Conservation (phyloP, 2,113 vertebrate species). For the Cardinalis cardinalis region DNA sequence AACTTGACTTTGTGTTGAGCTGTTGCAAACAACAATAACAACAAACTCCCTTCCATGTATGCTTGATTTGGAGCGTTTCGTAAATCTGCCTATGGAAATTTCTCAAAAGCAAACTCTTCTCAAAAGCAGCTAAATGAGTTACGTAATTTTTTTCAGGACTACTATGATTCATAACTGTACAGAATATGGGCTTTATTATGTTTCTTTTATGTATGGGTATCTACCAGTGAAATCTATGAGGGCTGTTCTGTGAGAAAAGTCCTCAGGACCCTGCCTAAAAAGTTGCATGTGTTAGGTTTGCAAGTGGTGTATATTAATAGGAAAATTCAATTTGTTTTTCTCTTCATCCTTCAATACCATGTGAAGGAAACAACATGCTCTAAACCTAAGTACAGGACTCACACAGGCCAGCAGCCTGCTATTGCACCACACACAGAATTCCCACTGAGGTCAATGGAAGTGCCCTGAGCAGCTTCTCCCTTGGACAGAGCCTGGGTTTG, state of each 20-base stretch:
- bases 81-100: background rate
- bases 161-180: background rate
- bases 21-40: background rate
- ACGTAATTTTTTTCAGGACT: background rate
- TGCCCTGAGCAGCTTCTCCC: background rate
- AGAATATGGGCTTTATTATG: conserved; percentile 5
- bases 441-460: conserved; percentile 41
- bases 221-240: conserved; percentile 2
- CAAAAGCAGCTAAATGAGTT: background rate
- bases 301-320: conserved; percentile 17
- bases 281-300: background rate
- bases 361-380: conserved; percentile 18
- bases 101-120: background rate
- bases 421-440: conserved; percentile 41
- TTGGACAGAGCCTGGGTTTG: background rate
- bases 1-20: background rate
- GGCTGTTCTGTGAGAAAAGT: conserved; percentile 4
- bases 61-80: background rate
- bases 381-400: conserved; percentile 20
- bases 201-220: background rate
- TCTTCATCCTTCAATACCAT: conserved; percentile 15
- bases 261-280: background rate
- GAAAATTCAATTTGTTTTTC: conserved; percentile 43
- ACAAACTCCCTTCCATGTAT: background rate
- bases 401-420: background rate